phyloP scores from a whole-genome alignment of 2,113 vertebrate species.

The Chaetops frenatus region DNA sequence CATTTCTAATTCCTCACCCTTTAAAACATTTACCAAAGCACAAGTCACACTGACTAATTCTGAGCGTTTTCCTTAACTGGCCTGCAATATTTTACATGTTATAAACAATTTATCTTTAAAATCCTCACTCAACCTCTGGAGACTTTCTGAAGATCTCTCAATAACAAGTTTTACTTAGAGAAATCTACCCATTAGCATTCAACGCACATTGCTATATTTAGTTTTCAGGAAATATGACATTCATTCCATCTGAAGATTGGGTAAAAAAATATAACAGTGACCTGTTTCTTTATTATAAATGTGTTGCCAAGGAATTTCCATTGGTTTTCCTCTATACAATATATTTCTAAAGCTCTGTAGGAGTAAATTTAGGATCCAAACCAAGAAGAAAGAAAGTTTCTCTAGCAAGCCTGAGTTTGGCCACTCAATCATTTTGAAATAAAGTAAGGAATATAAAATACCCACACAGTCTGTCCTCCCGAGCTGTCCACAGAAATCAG shows the following conservation, averaged over 20 bases:
- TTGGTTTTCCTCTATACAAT: not conserved
- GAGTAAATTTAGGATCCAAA: not conserved
- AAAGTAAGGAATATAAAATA: not conserved
- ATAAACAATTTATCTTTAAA: not conserved
- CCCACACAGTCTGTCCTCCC: not conserved
- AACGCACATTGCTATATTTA: not conserved
- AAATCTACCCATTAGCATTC: not conserved
- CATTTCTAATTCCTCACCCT: not conserved
- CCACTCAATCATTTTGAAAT: not conserved
- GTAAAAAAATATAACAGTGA: not conserved
- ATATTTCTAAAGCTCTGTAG: not conserved
- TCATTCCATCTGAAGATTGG: not conserved
- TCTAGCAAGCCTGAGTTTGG: not conserved
- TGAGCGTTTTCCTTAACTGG: not conserved
- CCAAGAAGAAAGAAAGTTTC: not conserved
- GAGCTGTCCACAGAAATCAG: not conserved
- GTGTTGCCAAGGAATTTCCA: not conserved
- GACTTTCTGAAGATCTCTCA: not conserved
- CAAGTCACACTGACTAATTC: not conserved
- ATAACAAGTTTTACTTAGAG: not conserved
- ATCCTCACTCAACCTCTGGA: not conserved
- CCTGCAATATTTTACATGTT: not conserved
- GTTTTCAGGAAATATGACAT: not conserved
- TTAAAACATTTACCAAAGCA: not conserved
- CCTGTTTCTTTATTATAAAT: slow-evolving; percentile 17